These are phyloP conservation scores for Zoanthus gigantus DNA, from an alignment of 92 coral and sea anemone species.

Conservation along the genomic window DNA sequence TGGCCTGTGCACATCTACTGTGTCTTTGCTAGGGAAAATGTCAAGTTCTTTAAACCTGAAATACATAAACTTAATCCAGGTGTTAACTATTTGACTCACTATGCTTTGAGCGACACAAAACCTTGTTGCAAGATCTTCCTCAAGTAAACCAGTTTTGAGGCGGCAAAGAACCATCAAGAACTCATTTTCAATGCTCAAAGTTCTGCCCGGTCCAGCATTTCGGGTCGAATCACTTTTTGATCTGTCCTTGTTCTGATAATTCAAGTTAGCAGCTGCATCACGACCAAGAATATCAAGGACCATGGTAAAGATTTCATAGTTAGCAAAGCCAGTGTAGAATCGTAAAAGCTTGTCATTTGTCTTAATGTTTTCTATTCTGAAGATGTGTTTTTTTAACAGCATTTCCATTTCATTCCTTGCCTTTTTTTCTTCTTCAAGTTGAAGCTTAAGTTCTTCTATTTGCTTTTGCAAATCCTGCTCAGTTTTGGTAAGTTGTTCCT, in stretches of 20 bases:
- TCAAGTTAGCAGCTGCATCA: slow-evolving; percentile 50
- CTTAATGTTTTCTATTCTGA: slow-evolving; percentile 45
- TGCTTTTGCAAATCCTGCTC: slow-evolving; percentile 59
- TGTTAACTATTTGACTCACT: slow-evolving; percentile 54
- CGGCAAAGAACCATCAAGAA: slow-evolving; percentile 55
- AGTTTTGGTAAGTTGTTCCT: slow-evolving; percentile 46
- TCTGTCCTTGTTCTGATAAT: slow-evolving; percentile 49
- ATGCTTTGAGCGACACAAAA: slow-evolving; percentile 43
- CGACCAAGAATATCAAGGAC: slow-evolving; percentile 53
- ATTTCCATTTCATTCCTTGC: slow-evolving; percentile 37
- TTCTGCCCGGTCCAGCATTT: slow-evolving; percentile 50
- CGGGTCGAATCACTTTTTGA: slow-evolving; percentile 25
- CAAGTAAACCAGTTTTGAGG: slow-evolving; percentile 44
- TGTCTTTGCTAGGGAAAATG: slow-evolving; percentile 53
- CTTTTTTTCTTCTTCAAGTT: slow-evolving; percentile 42
- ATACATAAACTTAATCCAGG: slow-evolving; percentile 58
- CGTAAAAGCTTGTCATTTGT: slow-evolving; percentile 49
- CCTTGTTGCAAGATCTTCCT: slow-evolving; percentile 56
- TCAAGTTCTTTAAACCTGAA: slow-evolving; percentile 36
- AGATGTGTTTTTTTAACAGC: slow-evolving; percentile 30
- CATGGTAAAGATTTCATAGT: slow-evolving; percentile 42
- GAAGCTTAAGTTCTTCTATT: slow-evolving; percentile 46
- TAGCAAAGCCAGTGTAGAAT: slow-evolving; percentile 51
- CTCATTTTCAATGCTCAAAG: slow-evolving; percentile 41
- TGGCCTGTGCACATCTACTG: slow-evolving; percentile 42